Conservation (phyloP, 2,797 vertebrate genomes). For the Oreochromis grahami region DNA sequence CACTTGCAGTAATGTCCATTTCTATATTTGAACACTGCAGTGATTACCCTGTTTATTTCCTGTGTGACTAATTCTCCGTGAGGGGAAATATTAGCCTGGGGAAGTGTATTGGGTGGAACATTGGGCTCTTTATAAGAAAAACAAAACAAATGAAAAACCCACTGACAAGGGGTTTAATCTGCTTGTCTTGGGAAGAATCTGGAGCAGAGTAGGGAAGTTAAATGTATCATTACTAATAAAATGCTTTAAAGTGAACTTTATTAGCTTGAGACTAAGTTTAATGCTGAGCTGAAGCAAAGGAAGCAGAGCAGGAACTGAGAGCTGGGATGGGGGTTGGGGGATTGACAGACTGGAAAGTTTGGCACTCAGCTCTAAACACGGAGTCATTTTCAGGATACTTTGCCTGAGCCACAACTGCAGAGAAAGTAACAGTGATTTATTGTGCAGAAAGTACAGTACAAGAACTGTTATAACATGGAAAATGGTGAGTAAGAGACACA, state of each 20-base stretch:
- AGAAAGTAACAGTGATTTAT: conserved; percentile 8
- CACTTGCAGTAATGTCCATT: background rate
- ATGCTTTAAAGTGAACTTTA: background rate
- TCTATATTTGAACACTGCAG: background rate
- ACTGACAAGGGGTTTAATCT: conserved; percentile 24
- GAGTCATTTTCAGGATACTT: conserved; percentile 11
- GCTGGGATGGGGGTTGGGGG: background rate
- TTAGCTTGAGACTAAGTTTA: background rate
- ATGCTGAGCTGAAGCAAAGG: background rate
- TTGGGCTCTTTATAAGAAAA: conserved; percentile 21
- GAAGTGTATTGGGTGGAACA: conserved; percentile 30
- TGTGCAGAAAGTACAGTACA: conserved; percentile 5
- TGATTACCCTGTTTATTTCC: conserved; percentile 26
- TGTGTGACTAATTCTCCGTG: conserved; percentile 28
- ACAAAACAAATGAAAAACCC: background rate
- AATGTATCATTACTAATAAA: background rate
- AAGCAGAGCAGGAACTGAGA: conserved; percentile 15
- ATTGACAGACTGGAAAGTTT: conserved; percentile 41
- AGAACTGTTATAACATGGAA: background rate
- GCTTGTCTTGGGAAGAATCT: conserved; percentile 3
- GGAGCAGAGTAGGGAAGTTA: background rate
- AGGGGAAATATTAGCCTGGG: conserved; percentile 12
- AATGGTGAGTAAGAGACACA: conserved; percentile 6
- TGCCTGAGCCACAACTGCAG: conserved; percentile 25
- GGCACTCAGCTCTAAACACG: conserved; percentile 13